Evolutionary conservation across 2,113 vertebrate species (phyloP), one percentile per base, ranked within the genome.

Genomic region (Heliornis fulica): DNA sequence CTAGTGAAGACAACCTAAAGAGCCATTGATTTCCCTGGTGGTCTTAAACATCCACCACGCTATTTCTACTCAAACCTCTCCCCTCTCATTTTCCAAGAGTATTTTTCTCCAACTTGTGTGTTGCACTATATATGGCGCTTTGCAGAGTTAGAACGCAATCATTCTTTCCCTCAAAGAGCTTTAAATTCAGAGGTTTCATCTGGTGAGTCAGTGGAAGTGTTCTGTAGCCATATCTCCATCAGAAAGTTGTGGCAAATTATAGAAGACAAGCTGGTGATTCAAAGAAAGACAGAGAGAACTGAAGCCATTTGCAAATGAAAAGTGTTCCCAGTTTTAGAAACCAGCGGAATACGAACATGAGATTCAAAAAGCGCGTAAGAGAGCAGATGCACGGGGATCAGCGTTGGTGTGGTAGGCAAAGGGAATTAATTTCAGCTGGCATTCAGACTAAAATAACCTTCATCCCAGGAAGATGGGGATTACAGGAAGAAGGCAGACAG

Each of bases 301-400:
- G 91, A 89, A 96, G 31, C 17, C 60, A 68, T 89, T 90, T 95
- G 76, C 56, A 95, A 95, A 83, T 84, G 80, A 90, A 94, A 97
- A 92, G 34, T 64, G 41, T 81, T 93, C 29, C 43, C 69, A 68
- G 56, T 87, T 97, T 93, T 95, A 97, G 94, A 97, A 92, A 89
- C 75, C 38, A 81, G 23, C 32, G 64, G 50, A 90, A 14, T 69
- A 45, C 70, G 43, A 85, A 84, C 34, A 93, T 74, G 83, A 87
- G 26, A 51, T 38, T 6, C 11, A 56, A 89, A 95, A 83, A 90
- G 5, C 41, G 56, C 16, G 20, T 28, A 63, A 75, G 38, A 59
- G 8, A 81, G 76, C 83, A 89, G 94, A 89, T 10, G 18, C 40
- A 31, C 18, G 38, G 28, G 34, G 76, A 80, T 70, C 63, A 95